Base-by-base conservation (phyloP, 2,113 vertebrate genomes). In the Oryzias woworae region DNA sequence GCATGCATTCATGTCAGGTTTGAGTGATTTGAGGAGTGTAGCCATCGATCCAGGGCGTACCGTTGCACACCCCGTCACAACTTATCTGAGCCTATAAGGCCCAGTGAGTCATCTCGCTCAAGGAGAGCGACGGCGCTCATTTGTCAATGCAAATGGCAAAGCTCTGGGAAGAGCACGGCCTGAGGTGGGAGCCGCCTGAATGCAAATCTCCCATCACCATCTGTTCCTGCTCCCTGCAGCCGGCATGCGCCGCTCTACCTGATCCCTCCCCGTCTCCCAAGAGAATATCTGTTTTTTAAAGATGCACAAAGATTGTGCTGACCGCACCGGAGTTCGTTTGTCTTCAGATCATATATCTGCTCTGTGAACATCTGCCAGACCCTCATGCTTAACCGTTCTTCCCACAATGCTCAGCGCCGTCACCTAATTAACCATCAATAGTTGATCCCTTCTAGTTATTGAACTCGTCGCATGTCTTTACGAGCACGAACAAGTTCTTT, bases 61-160 rank as follows among this genome's bases (percentile, higher is more conserved):
- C 64, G 69, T 61, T 77, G 62, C 18, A 14, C 59, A 26, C 14
- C 57, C 74, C 65, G 65, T 69, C 69, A 45, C 67, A 80, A 73
- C 66, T 62, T 74, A 72, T 80, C 75, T 60, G 58, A 42, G 68
- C 66, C 79, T 62, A 51, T 71, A 59, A 85, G 75, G 75, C 75
- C 58, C 3, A 54, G 78, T 82, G 84, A 83, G 65, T 72, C 69
- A 55, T 68, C 55, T 36, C 79, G 69, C 80, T 84, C 70, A 66
- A 70, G 69, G 71, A 87, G 69, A 84, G 72, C 60, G 63, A 49
- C 58, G 62, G 73, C 80, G 85, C 81, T 75, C 57, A 69, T 78
- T 84, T 77, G 69, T 80, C 78, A 83, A 87, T 84, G 84, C 79
- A 88, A 85, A 90, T 81, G 77, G 81, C 78, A 73, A 7, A 48